Conservation (phyloP, 1,140 invertebrate species). For the Brachionus plicatilis region DNA sequence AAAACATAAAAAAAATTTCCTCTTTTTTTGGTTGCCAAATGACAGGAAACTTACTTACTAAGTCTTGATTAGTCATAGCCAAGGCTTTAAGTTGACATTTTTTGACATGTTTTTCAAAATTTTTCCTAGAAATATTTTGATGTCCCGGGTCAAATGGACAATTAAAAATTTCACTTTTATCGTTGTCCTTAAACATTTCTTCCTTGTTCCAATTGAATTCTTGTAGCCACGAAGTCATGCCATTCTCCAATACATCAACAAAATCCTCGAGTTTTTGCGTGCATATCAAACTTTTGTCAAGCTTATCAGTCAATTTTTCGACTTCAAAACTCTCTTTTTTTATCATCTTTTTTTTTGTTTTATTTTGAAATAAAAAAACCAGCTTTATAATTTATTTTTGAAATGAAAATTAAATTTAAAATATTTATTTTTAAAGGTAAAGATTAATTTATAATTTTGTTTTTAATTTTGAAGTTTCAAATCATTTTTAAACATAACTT, state of each 20-base stretch:
- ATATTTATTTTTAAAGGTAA: slow-evolving; percentile 26
- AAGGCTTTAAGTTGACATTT: neutral
- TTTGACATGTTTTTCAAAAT: slow-evolving; percentile 9
- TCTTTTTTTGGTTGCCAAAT: neutral
- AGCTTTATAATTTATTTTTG: neutral
- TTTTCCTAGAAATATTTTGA: neutral
- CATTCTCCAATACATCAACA: neutral
- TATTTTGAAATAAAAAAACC: neutral
- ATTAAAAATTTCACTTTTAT: neutral
- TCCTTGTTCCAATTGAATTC: slow-evolving; percentile 1
- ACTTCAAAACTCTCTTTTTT: neutral
- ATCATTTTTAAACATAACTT: neutral
- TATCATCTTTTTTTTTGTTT: neutral
- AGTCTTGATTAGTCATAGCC: neutral
- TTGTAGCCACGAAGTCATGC: neutral
- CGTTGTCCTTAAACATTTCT: neutral
- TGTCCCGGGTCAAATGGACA: neutral
- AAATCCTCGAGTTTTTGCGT: slow-evolving; percentile 10
- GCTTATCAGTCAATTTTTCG: neutral
- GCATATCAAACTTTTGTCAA: neutral
- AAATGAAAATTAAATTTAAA: neutral
- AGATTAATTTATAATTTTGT: neutral
- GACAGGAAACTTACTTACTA: neutral
- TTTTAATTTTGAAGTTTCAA: slow-evolving; percentile 16
- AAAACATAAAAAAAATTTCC: neutral